phyloP scores from a whole-genome alignment of 2,113 vertebrate species.

The Cyanocitta stelleri region DNA sequence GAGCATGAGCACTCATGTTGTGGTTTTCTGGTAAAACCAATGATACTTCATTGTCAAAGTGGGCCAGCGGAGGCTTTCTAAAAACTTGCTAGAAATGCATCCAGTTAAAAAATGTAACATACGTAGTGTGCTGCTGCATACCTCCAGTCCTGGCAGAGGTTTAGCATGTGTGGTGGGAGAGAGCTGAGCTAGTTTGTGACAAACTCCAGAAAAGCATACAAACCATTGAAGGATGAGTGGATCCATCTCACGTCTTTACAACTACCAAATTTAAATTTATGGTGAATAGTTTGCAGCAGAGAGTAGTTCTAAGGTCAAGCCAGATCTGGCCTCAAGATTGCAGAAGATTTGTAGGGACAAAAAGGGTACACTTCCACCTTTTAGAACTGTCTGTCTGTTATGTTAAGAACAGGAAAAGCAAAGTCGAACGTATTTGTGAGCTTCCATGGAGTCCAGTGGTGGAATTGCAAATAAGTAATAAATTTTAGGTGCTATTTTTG shows the following conservation, averaged over 20 bases:
- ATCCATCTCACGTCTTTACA: background rate
- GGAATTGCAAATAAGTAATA: background rate
- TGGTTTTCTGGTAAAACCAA: background rate
- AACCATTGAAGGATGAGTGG: background rate
- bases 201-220: background rate
- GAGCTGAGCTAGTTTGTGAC: background rate
- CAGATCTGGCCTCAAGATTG: background rate
- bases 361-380: background rate
- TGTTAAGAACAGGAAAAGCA: background rate
- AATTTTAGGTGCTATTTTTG: background rate
- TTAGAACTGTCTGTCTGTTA: background rate
- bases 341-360: background rate
- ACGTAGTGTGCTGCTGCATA: background rate
- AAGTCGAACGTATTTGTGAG: background rate
- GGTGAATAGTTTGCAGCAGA: background rate
- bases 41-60: background rate
- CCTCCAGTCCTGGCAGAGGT: background rate
- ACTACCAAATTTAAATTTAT: background rate
- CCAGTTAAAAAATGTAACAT: background rate
- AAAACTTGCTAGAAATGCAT: background rate
- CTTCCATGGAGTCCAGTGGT: background rate
- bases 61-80: background rate
- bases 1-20: background rate
- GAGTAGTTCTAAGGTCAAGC: background rate
- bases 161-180: background rate